A percentile compares a stretch with the other conserved stretches of the same genome.
These are phyloP conservation scores for Cassiopea xamachana DNA, from an alignment of 30 jellyfish, hydroid and myxozoan species.

Conservation along the genomic window DNA sequence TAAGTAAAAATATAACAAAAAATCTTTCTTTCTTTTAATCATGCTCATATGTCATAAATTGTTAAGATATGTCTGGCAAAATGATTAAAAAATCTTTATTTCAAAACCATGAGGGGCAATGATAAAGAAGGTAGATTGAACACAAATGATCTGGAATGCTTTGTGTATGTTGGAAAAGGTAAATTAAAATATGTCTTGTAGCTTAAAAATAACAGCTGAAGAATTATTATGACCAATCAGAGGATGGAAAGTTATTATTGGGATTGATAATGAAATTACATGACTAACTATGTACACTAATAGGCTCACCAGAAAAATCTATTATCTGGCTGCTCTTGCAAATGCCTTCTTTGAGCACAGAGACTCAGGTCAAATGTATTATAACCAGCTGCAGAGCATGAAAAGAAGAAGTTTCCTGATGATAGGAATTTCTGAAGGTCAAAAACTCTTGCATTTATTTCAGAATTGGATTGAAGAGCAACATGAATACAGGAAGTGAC, in stretches of 20 bases:
- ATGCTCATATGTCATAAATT: too few species aligned
- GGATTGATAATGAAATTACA: not conserved
- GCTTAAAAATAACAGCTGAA: not conserved
- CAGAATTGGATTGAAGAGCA: conserved; percentile 83
- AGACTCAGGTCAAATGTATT: conserved; percentile 68
- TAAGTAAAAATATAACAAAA: too few species aligned
- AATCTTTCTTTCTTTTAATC: too few species aligned
- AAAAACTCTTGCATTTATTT: conserved; percentile 68
- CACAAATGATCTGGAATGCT: too few species aligned
- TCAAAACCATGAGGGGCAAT: not conserved
- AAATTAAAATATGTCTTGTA: not conserved
- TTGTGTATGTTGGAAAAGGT: not conserved
- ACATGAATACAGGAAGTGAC: conserved; percentile 76
- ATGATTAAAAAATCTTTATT: too few species aligned
- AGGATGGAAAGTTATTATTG: not conserved
- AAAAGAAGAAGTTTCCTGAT: conserved; percentile 86
- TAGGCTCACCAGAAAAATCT: conserved; percentile 85
- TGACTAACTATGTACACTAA: not conserved
- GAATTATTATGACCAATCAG: not conserved
- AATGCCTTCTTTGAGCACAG: conserved; percentile 86
- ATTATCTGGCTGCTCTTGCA: conserved; percentile 75
- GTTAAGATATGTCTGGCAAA: too few species aligned
- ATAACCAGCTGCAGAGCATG: conserved; percentile 66
- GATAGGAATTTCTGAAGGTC: conserved; percentile 83
- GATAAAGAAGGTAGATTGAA: too few species aligned